Evolutionary conservation across 2,888 invertebrate species (phyloP).

Genomic region (Exocentrus adspersus): DNA sequence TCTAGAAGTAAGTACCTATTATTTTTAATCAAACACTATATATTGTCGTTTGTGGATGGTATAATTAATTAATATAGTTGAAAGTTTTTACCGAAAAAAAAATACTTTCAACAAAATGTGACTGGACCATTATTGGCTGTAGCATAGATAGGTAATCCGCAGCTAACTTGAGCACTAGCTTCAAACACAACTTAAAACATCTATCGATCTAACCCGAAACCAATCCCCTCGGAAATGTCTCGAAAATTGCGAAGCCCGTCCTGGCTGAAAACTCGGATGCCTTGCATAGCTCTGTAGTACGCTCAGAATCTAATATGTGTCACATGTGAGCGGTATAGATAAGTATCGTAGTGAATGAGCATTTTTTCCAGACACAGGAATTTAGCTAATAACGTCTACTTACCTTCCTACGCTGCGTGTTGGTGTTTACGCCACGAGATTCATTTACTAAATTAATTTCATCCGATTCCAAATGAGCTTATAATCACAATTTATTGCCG

Average conservation of each 20-base stretch:
- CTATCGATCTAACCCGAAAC: neutral
- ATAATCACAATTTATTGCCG: slow-evolving; percentile 11
- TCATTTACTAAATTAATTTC: slow-evolving; percentile 26
- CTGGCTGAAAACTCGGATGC: neutral
- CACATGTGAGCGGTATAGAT: slow-evolving; percentile 33
- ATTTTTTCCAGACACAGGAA: slow-evolving; percentile 43
- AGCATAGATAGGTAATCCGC: no score
- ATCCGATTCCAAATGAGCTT: slow-evolving; percentile 8
- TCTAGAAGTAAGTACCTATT: no score
- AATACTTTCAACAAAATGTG: no score
- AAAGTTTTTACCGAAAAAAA: no score
- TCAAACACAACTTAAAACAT: no score
- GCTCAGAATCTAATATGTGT: slow-evolving; percentile 36
- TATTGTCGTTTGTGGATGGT: no score
- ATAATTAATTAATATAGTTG: no score
- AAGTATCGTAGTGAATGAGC: slow-evolving; percentile 27
- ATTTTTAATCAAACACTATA: no score
- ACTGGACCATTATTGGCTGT: no score
- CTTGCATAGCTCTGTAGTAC: slow-evolving; percentile 14
- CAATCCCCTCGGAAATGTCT: neutral
- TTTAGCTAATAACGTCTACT: slow-evolving; percentile 42
- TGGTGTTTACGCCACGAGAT: slow-evolving; percentile 8
- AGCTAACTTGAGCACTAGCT: no score
- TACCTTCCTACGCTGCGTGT: slow-evolving; percentile 32
- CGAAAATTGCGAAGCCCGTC: neutral